Conservation (phyloP, 1,140 invertebrate genomes). For the Drosophila tani region DNA sequence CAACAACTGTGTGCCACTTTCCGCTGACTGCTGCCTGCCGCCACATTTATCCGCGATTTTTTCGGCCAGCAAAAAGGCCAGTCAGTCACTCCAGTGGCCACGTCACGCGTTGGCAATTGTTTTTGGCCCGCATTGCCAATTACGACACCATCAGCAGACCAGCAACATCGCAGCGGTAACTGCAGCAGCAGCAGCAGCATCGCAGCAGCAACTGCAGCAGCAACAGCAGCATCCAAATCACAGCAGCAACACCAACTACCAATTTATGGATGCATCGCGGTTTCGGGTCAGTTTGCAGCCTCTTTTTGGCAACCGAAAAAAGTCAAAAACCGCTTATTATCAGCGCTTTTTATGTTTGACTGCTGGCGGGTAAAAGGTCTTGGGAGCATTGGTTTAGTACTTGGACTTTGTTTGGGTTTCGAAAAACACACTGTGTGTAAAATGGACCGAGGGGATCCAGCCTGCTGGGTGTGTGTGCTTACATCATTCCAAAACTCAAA, state of each 20-base stretch:
- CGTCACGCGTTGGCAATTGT: slow-evolving; percentile 76
- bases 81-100: slow-evolving; percentile 57
- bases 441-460: not conserved
- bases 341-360: slow-evolving; percentile 59
- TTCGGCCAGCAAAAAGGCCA: slow-evolving; percentile 37
- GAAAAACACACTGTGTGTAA: not conserved
- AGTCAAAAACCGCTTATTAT: slow-evolving; percentile 76
- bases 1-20: slow-evolving; percentile 64
- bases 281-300: slow-evolving; percentile 54
- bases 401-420: slow-evolving; percentile 23
- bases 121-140: slow-evolving; percentile 77
- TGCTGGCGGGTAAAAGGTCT: slow-evolving; percentile 62
- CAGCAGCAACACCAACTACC: slow-evolving; percentile 43
- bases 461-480: slow-evolving; percentile 6
- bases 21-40: slow-evolving; percentile 6
- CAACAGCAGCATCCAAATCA: slow-evolving; percentile 18
- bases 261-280: slow-evolving; percentile 70
- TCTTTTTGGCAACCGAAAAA: slow-evolving; percentile 56
- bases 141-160: slow-evolving; percentile 68
- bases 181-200: slow-evolving; percentile 21
- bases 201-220: slow-evolving; percentile 12
- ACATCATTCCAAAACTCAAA: not conserved
- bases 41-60: slow-evolving; percentile 51
- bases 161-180: slow-evolving; percentile 14
- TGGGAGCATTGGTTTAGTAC: slow-evolving; percentile 29